Evolutionary conservation across 2,797 vertebrate species (phyloP).

Genomic region (Lithobates pipiens): DNA sequence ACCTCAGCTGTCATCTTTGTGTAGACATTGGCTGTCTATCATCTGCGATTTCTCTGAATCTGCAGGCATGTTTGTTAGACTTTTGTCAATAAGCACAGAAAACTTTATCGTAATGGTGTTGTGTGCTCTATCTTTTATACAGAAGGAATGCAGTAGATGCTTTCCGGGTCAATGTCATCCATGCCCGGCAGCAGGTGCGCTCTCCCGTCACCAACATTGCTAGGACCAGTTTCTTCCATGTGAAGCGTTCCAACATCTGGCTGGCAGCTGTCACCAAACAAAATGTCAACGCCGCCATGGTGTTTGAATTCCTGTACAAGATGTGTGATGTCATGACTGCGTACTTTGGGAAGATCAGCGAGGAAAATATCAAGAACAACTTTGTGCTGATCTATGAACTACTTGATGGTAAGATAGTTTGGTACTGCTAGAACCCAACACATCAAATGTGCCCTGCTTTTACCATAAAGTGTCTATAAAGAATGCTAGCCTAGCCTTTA

Average conservation of each 20-base stretch:
- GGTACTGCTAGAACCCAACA: background rate
- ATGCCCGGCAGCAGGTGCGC: constrained; percentile 97
- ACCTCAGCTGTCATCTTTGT: no score
- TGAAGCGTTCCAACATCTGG: constrained; percentile 99
- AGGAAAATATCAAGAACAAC: constrained; percentile 99
- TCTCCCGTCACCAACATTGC: constrained; percentile 99
- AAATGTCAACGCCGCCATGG: constrained; percentile 99
- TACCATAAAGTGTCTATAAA: no score
- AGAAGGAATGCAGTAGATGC: constrained; percentile 98
- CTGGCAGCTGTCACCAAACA: constrained; percentile 99
- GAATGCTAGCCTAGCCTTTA: no score
- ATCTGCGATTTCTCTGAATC: no score
- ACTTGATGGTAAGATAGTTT: constrained; percentile 87
- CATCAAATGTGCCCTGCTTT: no score
- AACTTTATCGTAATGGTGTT: no score
- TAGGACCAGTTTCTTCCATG: constrained; percentile 98
- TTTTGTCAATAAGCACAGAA: no score
- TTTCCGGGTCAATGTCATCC: constrained; percentile 98
- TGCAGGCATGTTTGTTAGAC: no score
- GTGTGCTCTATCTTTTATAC: constrained; percentile 9
- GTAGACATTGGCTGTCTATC: no score
- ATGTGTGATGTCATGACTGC: constrained; percentile 99
- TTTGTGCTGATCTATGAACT: constrained; percentile 99
- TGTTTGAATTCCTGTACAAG: constrained; percentile 99
- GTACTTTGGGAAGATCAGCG: constrained; percentile 99